These are phyloP conservation scores for Otis tarda DNA, from an alignment of 2,113 vertebrate genomes.

Conservation along the genomic window DNA sequence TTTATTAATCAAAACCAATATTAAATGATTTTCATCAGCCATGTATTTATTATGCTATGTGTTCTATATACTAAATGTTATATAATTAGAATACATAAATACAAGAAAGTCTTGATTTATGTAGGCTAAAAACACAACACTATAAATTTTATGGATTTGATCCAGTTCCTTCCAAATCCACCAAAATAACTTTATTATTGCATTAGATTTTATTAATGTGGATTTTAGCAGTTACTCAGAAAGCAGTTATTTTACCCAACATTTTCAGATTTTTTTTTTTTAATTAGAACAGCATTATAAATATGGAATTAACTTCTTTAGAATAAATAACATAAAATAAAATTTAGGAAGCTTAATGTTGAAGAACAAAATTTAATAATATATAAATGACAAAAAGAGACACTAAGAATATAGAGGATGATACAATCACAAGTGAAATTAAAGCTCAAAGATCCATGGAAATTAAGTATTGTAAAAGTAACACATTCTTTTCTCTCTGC, in stretches of 20 bases:
- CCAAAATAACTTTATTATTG: not conserved
- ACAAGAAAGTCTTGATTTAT: not conserved
- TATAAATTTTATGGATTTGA: not conserved
- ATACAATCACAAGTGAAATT: slow-evolving; percentile 10
- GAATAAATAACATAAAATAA: not conserved
- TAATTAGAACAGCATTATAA: not conserved
- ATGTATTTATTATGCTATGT: not conserved
- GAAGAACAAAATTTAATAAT: not conserved
- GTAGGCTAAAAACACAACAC: not conserved
- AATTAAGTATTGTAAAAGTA: not conserved
- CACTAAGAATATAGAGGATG: not conserved
- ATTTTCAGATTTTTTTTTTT: not conserved
- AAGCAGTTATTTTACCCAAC: not conserved
- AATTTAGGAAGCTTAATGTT: not conserved
- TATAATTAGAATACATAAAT: not conserved
- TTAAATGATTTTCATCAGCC: not conserved
- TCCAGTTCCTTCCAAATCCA: not conserved
- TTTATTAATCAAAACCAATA: not conserved
- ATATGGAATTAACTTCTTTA: not conserved
- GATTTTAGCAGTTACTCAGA: not conserved
- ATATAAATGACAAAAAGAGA: not conserved
- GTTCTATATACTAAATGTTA: not conserved
- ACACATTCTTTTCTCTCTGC: not conserved
- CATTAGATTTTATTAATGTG: not conserved
- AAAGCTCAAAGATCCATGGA: not conserved